These are phyloP conservation scores for Mareca penelope DNA, from an alignment of 2,797 vertebrate genomes.

Conservation along the genomic window DNA sequence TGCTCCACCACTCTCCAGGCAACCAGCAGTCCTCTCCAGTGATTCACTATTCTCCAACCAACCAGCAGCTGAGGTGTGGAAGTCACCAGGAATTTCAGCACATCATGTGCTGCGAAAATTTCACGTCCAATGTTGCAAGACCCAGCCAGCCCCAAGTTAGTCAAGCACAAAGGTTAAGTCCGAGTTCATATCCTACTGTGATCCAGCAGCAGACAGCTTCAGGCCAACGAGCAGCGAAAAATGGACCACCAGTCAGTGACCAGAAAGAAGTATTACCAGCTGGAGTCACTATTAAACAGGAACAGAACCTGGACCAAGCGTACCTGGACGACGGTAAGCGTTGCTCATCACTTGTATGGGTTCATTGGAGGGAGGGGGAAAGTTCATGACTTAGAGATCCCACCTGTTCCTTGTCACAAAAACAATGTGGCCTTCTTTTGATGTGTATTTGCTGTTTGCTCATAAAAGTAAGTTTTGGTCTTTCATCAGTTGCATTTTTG, in stretches of 20 bases:
- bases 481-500: background rate
- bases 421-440: background rate
- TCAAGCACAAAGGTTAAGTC: conserved; percentile 80
- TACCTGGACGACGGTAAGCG: conserved; percentile 98
- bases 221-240: conserved; percentile 77
- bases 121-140: conserved; percentile 72
- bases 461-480: background rate
- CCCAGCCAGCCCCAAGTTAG: conserved; percentile 75
- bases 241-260: conserved; percentile 79
- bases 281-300: conserved; percentile 94
- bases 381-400: background rate
- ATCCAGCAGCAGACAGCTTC: conserved; percentile 92
- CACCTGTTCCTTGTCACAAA: background rate
- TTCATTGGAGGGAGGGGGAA: background rate
- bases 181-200: conserved; percentile 87
- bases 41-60: conserved; percentile 92
- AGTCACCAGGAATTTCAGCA: conserved; percentile 86
- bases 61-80: conserved; percentile 86
- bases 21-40: conserved; percentile 79
- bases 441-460: background rate
- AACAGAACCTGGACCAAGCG: conserved; percentile 97
- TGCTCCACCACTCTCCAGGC: conserved; percentile 74
- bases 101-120: conserved; percentile 92
- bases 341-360: background rate
- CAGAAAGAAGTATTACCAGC: conserved; percentile 81